Evolutionary conservation across 2,888 invertebrate genomes (phyloP).

Genomic region (Ectemnius lituratus): DNA sequence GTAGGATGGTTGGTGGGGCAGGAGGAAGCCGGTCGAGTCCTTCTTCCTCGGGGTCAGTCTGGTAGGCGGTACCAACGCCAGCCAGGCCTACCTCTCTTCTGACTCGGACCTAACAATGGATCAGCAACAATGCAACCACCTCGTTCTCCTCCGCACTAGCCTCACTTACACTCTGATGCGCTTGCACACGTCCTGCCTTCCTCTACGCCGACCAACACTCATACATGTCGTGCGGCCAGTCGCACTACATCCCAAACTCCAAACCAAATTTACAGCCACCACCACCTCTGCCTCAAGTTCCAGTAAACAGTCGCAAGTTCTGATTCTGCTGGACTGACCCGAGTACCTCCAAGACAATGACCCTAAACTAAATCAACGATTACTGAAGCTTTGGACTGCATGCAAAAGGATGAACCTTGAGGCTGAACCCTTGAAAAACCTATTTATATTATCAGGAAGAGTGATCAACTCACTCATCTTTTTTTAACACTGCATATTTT

Average conservation of each 20-base stretch:
- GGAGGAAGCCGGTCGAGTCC: constrained; percentile 61
- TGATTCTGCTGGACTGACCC: constrained; percentile 26
- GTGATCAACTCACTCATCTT: too few relatives aligned
- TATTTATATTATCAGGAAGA: too few relatives aligned
- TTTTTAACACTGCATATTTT: too few relatives aligned
- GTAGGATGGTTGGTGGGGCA: constrained; percentile 65
- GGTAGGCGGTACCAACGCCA: constrained; percentile 72
- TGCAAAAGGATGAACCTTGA: too few relatives aligned
- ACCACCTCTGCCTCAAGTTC: constrained; percentile 30
- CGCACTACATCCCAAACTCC: constrained; percentile 48
- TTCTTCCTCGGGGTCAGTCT: constrained; percentile 69
- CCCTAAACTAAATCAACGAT: too few relatives aligned
- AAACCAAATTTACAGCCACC: constrained; percentile 55
- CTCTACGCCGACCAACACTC: not conserved
- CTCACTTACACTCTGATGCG: constrained; percentile 46
- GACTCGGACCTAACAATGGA: constrained; percentile 68
- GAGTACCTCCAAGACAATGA: constrained; percentile 22
- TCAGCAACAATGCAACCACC: constrained; percentile 67
- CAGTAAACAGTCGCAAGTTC: constrained; percentile 42
- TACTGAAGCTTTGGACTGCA: too few relatives aligned
- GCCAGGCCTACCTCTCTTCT: constrained; percentile 71
- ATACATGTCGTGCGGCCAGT: constrained; percentile 31
- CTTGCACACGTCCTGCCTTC: constrained; percentile 9
- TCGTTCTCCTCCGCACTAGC: constrained; percentile 47
- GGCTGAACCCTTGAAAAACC: too few relatives aligned